Conservation (phyloP, 2,797 vertebrate genomes). For the Hydrolagus colliei region DNA sequence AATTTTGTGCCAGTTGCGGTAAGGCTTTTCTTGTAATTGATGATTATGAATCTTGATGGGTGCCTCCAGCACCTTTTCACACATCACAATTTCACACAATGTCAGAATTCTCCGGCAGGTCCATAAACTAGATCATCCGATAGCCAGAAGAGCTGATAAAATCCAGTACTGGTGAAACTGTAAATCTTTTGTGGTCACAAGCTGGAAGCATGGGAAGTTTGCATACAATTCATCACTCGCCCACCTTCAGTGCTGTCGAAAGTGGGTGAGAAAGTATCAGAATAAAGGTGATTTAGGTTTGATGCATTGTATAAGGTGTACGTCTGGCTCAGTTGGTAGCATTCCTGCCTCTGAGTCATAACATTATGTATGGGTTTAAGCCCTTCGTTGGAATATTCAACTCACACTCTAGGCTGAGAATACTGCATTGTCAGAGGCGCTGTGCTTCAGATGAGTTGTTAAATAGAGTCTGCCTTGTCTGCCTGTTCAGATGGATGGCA, state of each 20-base stretch:
- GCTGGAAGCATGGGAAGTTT: background rate
- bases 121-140: background rate
- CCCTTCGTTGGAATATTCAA: no score
- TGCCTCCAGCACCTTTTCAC: background rate
- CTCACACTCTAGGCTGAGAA: no score
- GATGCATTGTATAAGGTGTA: background rate
- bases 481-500: no score
- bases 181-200: conserved; percentile 2
- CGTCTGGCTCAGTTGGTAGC: background rate
- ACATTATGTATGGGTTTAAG: no score
- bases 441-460: no score
- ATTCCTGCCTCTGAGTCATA: background rate
- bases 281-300: background rate
- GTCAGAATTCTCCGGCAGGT: background rate
- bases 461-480: no score
- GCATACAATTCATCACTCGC: background rate
- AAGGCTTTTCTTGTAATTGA: background rate
- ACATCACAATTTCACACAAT: background rate
- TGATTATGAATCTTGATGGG: background rate
- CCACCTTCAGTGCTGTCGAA: background rate
- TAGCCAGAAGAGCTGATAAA: background rate
- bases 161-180: conserved; percentile 2
- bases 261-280: background rate
- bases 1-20: background rate
- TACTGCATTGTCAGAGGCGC: no score